Evolutionary conservation across 2,113 vertebrate genomes (phyloP).

Genomic region (Platichthys stellatus): DNA sequence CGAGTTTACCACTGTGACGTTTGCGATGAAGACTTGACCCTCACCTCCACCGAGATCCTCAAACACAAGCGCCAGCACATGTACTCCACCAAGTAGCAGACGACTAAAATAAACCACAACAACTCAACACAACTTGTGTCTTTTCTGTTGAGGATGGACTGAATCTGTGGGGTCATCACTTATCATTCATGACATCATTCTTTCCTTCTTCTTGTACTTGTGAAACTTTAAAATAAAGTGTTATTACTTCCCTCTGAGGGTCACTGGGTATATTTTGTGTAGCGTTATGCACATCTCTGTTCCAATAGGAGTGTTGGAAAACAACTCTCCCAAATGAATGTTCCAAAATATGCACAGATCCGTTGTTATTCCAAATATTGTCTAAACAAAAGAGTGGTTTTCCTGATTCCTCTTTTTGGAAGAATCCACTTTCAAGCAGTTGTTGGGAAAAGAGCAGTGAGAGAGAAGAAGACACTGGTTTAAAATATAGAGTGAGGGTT

Average conservation of each 20-base stretch:
- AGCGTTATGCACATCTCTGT: neutral
- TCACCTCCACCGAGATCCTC: slow-evolving; percentile 90
- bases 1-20: slow-evolving; percentile 84
- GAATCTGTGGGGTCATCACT: neutral
- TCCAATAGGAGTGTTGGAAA: neutral
- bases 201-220: slow-evolving; percentile 1
- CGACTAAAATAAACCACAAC: slow-evolving; percentile 13
- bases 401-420: too few species aligned
- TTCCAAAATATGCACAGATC: neutral
- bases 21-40: slow-evolving; percentile 85
- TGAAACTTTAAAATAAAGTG: slow-evolving; percentile 1
- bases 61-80: slow-evolving; percentile 85
- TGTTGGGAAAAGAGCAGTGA: slow-evolving; percentile 23
- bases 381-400: too few species aligned
- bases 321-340: neutral
- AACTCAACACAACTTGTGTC: neutral
- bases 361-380: neutral
- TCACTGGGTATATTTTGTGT: neutral
- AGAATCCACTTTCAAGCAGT: neutral
- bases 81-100: slow-evolving; percentile 57
- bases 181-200: neutral
- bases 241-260: slow-evolving; percentile 6
- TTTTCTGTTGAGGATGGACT: slow-evolving; percentile 1
- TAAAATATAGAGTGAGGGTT: slow-evolving; percentile 89
- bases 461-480: slow-evolving; percentile 59